A percentile compares a stretch with the other conserved stretches of the same genome.
phyloP scores from a whole-genome alignment of 2,797 vertebrate species.

The Lagocephalus sceleratus region DNA sequence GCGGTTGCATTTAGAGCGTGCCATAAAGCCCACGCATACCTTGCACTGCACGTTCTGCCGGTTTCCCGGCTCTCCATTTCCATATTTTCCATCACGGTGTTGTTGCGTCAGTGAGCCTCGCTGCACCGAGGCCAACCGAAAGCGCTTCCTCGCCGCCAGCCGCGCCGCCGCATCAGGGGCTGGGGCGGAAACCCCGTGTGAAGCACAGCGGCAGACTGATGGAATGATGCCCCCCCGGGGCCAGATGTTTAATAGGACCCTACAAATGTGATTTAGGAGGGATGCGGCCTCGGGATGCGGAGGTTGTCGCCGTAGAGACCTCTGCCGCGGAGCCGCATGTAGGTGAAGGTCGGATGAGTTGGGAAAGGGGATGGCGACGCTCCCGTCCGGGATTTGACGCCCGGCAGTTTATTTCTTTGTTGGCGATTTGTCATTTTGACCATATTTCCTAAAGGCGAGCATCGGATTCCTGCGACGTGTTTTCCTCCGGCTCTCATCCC shows the following conservation, averaged over 20 bases:
- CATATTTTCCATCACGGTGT: conserved; percentile 2
- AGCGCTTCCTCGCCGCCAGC: conserved; percentile 16
- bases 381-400: not conserved
- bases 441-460: conserved; percentile 22
- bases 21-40: conserved; percentile 23
- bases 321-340: conserved; percentile 41
- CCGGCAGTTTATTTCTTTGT: too few relatives aligned
- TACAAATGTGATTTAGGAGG: conserved; percentile 66
- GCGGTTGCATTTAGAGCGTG: conserved; percentile 6
- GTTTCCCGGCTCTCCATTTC: not conserved
- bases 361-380: conserved; percentile 7
- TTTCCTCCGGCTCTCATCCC: conserved; percentile 41
- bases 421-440: not conserved
- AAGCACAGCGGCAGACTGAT: conserved; percentile 6
- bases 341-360: conserved; percentile 41
- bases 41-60: conserved; percentile 1
- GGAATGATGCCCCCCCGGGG: conserved; percentile 52
- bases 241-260: conserved; percentile 60
- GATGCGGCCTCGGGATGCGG: conserved; percentile 51
- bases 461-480: conserved; percentile 34
- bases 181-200: too few relatives aligned
- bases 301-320: conserved; percentile 40
- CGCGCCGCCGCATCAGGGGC: conserved; percentile 25
- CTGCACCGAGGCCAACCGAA: conserved; percentile 30
- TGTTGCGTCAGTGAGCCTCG: conserved; percentile 34